Evolutionary conservation across 2,797 vertebrate genomes (phyloP), one percentile per base, ranked within the genome.

Genomic region (Orestias chungarensis): DNA sequence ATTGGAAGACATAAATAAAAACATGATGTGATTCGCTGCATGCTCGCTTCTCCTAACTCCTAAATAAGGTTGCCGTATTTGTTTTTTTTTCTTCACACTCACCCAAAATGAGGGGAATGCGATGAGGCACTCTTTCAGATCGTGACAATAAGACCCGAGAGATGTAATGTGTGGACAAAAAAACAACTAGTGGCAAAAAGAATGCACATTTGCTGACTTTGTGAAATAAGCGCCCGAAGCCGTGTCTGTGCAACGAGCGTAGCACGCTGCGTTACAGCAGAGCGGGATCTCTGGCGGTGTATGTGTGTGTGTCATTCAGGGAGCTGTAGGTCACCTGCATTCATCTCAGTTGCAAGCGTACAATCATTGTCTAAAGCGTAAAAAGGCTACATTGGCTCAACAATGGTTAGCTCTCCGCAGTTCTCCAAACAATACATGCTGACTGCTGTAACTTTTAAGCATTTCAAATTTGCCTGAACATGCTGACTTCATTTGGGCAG

Each of bases 201-300:
- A 54, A 6, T 47, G 61, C 20, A 57, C 31, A 33, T 68, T 71
- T 71, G 35, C 73, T 69, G 50, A 65, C 27, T 57, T 49, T 64
- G 49, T 40, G 14, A 72, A 74, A 64, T 27, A 43, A 15, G 14
- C 4, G 43, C 23, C 31, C 64, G 27, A 31, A 46, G 66, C 44
- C 17, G 54, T 52, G 66, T 66, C 61, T 66, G 35, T 43, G 43
- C 52, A 66, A 66, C 27, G 38, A 55, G 52, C 33, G 23, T 57
- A 35, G 42, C 71, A 3, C 42, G 75, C 55, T 40, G 54, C 27
- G 20, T 65, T 67, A 44, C 64, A 65, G 49, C 61, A 55, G 49
- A 55, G 66, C 49, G 38, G 38, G 17, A 68, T 57, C 54, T 27
- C 65, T 64, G 66, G 20, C 33, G 57, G 29, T 43, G 4, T 33